These are phyloP conservation scores for Abscondita cerata DNA, from an alignment of 2,888 invertebrate genomes.

Conservation along the genomic window DNA sequence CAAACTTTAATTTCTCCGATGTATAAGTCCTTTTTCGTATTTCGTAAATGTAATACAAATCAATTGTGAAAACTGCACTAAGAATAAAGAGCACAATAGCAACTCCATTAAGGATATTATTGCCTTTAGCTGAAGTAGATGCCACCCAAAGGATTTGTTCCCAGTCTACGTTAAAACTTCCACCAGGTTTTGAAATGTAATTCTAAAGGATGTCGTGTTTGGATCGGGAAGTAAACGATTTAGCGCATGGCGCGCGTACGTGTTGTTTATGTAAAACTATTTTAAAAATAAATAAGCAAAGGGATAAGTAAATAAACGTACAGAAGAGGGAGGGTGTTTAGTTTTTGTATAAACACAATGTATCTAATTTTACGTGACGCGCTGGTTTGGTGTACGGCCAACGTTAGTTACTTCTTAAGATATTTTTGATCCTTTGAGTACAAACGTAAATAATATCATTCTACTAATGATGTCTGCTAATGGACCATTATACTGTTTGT, in stretches of 20 bases:
- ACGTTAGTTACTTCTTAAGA: constrained; percentile 14
- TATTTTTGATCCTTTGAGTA: constrained; percentile 37
- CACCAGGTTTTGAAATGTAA: neutral
- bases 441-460: constrained; percentile 47
- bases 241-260: no score
- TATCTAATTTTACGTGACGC: neutral
- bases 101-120: neutral
- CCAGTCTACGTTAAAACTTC: neutral
- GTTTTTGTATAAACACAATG: neutral
- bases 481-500: constrained; percentile 50
- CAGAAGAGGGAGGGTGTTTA: neutral
- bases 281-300: neutral
- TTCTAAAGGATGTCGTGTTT: no score
- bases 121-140: neutral
- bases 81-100: constrained; percentile 5
- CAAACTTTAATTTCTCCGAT: no score
- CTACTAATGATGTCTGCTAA: constrained; percentile 51
- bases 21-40: neutral
- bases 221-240: neutral
- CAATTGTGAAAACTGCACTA: neutral
- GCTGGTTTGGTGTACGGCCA: constrained; percentile 15
- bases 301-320: no score
- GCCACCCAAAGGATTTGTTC: constrained; percentile 1
- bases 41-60: neutral
- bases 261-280: neutral